A percentile compares a stretch with the other conserved stretches of the same genome.
phyloP scores from a whole-genome alignment of 2,888 invertebrate genomes.

The Agonopterix alstromeriana region DNA sequence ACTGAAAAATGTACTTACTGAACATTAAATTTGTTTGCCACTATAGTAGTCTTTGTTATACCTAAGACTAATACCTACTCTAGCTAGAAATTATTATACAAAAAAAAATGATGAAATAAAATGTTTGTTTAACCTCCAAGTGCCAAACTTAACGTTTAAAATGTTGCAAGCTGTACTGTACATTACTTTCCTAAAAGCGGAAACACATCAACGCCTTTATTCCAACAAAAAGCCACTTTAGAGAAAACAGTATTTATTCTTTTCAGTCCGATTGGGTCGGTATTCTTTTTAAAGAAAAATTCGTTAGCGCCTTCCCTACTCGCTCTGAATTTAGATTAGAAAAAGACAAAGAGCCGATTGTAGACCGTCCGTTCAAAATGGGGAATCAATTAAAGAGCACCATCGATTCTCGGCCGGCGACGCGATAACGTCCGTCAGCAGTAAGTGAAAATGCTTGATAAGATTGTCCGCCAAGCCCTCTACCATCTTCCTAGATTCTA shows the following conservation, averaged over 20 bases:
- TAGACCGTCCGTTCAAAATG: slow-evolving; percentile 37
- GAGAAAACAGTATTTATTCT: slow-evolving; percentile 40
- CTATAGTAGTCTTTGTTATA: too few species aligned
- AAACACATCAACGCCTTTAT: not conserved
- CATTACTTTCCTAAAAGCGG: not conserved
- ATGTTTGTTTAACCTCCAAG: too few species aligned
- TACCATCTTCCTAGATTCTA: slow-evolving; percentile 6
- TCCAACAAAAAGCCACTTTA: slow-evolving; percentile 28
- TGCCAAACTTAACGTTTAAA: too few species aligned
- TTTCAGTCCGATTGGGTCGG: slow-evolving; percentile 21
- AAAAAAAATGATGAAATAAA: too few species aligned
- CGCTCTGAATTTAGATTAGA: slow-evolving; percentile 60
- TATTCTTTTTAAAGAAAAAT: slow-evolving; percentile 52
- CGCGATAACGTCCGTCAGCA: slow-evolving; percentile 55
- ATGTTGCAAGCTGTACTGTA: too few species aligned
- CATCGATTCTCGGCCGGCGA: slow-evolving; percentile 64
- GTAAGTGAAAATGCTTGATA: slow-evolving; percentile 43
- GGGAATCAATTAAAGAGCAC: slow-evolving; percentile 70
- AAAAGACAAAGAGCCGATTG: slow-evolving; percentile 65
- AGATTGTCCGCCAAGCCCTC: slow-evolving; percentile 24
- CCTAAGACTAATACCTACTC: too few species aligned
- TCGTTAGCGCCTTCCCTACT: slow-evolving; percentile 41
- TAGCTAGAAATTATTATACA: too few species aligned
- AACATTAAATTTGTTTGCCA: too few species aligned
- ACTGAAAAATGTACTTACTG: too few species aligned